These are phyloP conservation scores for Zapus hudsonius DNA, from an alignment of 2,113 vertebrate genomes.

Conservation along the genomic window DNA sequence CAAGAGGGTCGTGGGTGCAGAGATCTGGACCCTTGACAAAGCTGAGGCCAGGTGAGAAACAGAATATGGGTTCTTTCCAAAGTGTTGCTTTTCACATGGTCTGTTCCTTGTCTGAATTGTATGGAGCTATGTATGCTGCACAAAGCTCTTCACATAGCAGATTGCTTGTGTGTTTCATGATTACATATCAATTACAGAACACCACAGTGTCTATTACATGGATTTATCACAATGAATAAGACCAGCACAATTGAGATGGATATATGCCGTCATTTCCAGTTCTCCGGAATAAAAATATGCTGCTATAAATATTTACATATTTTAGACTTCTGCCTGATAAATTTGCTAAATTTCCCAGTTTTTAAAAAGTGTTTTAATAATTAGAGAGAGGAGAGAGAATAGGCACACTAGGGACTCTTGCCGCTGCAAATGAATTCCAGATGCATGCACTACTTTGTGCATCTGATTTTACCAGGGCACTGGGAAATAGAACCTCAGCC, in stretches of 20 bases:
- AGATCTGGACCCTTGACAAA: fast-evolving
- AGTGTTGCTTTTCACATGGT: fast-evolving
- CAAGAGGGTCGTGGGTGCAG: fast-evolving
- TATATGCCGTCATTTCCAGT: fast-evolving
- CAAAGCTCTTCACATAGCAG: neutral
- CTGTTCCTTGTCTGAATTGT: neutral
- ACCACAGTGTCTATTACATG: fast-evolving
- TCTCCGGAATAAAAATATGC: neutral
- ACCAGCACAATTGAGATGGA: neutral
- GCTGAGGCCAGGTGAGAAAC: neutral
- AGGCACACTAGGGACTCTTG: too few species aligned
- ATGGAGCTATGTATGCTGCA: neutral
- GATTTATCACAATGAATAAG: neutral
- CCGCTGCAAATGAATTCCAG: too few species aligned
- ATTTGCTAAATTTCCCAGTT: neutral
- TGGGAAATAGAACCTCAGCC: too few species aligned
- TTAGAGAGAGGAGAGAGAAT: too few species aligned
- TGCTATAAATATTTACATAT: neutral
- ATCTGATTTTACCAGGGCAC: too few species aligned
- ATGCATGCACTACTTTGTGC: too few species aligned
- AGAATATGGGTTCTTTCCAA: fast-evolving
- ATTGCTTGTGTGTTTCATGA: fast-evolving
- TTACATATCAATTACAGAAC: neutral
- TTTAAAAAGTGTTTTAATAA: neutral
- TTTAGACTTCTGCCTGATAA: neutral